Conservation (phyloP, 2,888 invertebrate species). For the Blera fallax region DNA sequence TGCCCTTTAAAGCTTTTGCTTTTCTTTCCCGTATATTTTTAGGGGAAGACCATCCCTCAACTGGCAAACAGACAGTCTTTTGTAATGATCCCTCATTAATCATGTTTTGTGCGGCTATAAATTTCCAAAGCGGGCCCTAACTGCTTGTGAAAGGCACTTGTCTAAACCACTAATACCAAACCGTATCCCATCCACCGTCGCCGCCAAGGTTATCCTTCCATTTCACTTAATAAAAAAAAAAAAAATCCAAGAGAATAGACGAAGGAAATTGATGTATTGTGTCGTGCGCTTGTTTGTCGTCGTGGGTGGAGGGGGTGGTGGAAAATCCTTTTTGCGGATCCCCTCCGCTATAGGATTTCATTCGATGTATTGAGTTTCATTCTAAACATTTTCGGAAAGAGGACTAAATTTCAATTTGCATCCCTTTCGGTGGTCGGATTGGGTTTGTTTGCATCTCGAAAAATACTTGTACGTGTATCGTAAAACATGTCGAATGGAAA, state of each 20-base stretch:
- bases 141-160: slow-evolving; percentile 3
- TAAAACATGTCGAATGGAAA: neutral
- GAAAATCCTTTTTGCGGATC: slow-evolving; percentile 24
- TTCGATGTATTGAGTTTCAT: slow-evolving; percentile 19
- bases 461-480: neutral
- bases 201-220: neutral
- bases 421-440: neutral
- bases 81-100: slow-evolving; percentile 55
- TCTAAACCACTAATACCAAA: slow-evolving; percentile 23
- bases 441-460: neutral
- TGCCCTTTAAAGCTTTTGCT: slow-evolving; percentile 1
- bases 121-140: slow-evolving; percentile 3
- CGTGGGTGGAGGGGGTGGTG: neutral
- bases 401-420: slow-evolving; percentile 32
- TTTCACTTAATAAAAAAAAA: slow-evolving; percentile 34
- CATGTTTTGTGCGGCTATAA: slow-evolving; percentile 49
- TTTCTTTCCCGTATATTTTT: too few species aligned
- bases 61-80: neutral
- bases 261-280: slow-evolving; percentile 41
- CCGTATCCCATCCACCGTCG: too few species aligned
- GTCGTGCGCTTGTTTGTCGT: neutral
- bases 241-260: neutral
- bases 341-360: slow-evolving; percentile 23
- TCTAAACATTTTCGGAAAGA: neutral
- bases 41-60: neutral